A percentile compares a stretch with the other conserved stretches of the same genome.
Conservation (phyloP, 2,797 vertebrate genomes). For the Enteromius viviparus region DNA sequence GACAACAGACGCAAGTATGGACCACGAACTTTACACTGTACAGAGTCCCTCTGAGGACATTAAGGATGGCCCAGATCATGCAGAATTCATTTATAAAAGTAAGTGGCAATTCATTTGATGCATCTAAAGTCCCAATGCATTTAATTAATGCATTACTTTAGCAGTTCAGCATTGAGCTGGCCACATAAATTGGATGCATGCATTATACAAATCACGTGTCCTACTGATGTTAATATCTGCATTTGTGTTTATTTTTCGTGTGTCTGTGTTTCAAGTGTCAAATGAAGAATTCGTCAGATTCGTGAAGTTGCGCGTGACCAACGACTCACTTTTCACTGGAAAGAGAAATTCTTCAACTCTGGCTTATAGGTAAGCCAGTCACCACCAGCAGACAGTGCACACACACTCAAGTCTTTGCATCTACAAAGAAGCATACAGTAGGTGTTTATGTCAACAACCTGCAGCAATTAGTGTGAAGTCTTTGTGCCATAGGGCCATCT, state of each 20-base stretch:
- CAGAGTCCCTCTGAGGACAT: slow-evolving; percentile 49
- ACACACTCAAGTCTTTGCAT: not conserved
- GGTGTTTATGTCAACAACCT: not conserved
- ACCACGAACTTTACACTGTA: slow-evolving; percentile 60
- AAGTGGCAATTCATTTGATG: slow-evolving; percentile 49
- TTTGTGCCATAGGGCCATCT: slow-evolving; percentile 67
- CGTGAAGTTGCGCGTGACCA: slow-evolving; percentile 74
- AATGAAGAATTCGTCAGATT: slow-evolving; percentile 70
- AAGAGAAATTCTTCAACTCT: slow-evolving; percentile 71
- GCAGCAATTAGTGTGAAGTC: not conserved
- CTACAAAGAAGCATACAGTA: not conserved
- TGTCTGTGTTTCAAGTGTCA: slow-evolving; percentile 62
- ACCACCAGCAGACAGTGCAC: not conserved
- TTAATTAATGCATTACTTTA: not conserved
- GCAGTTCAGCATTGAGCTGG: not conserved
- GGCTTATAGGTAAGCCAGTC: slow-evolving; percentile 72
- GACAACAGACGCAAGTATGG: slow-evolving; percentile 48
- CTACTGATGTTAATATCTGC: not conserved
- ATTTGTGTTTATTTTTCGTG: not conserved
- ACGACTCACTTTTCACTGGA: slow-evolving; percentile 73
- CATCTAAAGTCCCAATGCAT: not conserved
- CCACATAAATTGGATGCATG: not conserved
- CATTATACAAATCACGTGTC: slow-evolving; percentile 19
- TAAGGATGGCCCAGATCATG: slow-evolving; percentile 42
- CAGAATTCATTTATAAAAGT: slow-evolving; percentile 72